Evolutionary conservation across 2,888 invertebrate species (phyloP), one percentile per base, ranked within the genome.

Genomic region (Lasioglossum zephyrum): DNA sequence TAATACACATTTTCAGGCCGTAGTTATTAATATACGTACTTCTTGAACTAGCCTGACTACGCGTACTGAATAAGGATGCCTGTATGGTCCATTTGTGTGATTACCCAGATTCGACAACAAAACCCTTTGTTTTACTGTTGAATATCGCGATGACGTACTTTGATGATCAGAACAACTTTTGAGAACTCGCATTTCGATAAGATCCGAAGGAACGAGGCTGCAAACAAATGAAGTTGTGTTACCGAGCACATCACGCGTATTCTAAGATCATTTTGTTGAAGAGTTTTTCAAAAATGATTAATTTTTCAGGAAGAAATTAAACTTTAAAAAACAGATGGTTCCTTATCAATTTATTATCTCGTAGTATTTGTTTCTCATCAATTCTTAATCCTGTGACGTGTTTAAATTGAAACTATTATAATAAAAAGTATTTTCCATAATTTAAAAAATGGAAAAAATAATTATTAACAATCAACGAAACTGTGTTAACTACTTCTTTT

Each of bases 41-140:
- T 39, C n/a, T 69, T 11, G 39, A 69, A 84, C 69, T 53, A 79
- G 73, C 60, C 11, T 63, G 69, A 22, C 72, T 47, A 80, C 73
- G 39, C n/a, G 74, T 72, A 80, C 84, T 79, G 87, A 85, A 85
- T 83, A 84, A 87, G 86, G 81, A 81, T 77, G 84, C 72, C 77
- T 66, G 86, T 53, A 86, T 81, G 88, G 91, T 90, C 90, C 91
- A 88, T 92, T 91, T 89, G 87, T 88, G 80, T 81, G 93, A 92
- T 93, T 92, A 92, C 93, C 93, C 85, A 92, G 92, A 93, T 92
- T 81, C 82, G 83, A 87, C 91, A 89, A 92, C 92, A 93, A 92
- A 90, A 90, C 86, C 88, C 81, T 87, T 93, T 93, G 92, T 93
- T 89, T 85, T 87, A 41, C 53, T 76, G 84, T 66, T 85, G 84